Conservation (phyloP, 2,888 invertebrate genomes). For the Sthenelais limicola region DNA sequence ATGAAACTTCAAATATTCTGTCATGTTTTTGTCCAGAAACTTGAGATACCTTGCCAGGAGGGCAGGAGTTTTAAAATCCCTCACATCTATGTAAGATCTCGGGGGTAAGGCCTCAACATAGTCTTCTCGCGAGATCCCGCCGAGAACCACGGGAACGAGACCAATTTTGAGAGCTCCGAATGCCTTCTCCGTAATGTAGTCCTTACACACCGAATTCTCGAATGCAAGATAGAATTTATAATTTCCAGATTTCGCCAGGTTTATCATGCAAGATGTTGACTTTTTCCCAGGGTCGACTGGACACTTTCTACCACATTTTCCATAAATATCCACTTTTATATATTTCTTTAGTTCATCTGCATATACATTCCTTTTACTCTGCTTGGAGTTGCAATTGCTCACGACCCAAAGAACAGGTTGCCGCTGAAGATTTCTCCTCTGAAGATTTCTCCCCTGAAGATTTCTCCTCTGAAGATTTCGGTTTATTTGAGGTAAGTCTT, state of each 20-base stretch:
- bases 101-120: not conserved
- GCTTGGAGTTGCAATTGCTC: not conserved
- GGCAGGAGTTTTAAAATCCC: not conserved
- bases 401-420: too few species aligned
- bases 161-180: not conserved
- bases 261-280: not conserved
- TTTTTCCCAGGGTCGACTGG: not conserved
- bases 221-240: constrained; percentile 28
- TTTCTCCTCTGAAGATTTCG: too few species aligned
- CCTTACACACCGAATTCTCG: constrained; percentile 18
- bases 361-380: not conserved
- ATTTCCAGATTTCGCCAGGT: not conserved
- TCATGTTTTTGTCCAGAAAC: not conserved
- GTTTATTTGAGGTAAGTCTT: too few species aligned
- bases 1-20: constrained; percentile 8
- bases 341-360: not conserved
- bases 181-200: constrained; percentile 18
- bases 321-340: constrained; percentile 29
- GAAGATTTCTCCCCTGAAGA: too few species aligned
- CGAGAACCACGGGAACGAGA: constrained; percentile 11
- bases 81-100: constrained; percentile 19
- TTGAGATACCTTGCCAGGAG: not conserved
- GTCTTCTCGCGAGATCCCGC: not conserved
- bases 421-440: too few species aligned
- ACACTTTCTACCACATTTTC: not conserved